phyloP scores from a whole-genome alignment of 2,797 vertebrate genomes.

The Sarcophilus harrisii region DNA sequence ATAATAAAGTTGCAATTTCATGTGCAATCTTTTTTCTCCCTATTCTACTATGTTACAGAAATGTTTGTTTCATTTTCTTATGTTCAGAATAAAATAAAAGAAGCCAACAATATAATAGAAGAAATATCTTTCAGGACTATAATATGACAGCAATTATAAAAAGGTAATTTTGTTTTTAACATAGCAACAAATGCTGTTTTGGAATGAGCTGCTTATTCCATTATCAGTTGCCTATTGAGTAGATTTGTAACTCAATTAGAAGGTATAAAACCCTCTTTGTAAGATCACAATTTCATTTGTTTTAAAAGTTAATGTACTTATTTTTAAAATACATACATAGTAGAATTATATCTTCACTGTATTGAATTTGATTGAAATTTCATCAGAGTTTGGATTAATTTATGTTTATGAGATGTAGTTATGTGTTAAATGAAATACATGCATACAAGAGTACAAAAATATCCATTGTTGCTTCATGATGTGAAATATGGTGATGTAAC shows the following conservation, averaged over 20 bases:
- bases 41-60: neutral
- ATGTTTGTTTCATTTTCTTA: neutral
- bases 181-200: neutral
- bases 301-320: slow-evolving; percentile 18
- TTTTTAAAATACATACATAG: slow-evolving; percentile 11
- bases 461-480: neutral
- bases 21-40: neutral
- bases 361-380: slow-evolving; percentile 23
- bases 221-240: slow-evolving; percentile 3
- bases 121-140: neutral
- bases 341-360: slow-evolving; percentile 17
- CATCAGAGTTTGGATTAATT: neutral
- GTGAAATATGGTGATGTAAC: neutral
- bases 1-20: neutral
- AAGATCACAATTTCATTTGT: slow-evolving; percentile 24
- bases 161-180: neutral
- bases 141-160: neutral
- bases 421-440: neutral
- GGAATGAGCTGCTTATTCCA: neutral
- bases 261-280: neutral
- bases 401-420: neutral
- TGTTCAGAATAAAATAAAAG: neutral
- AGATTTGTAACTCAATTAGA: slow-evolving; percentile 26
- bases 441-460: neutral
- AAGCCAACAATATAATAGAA: neutral